phyloP scores from a whole-genome alignment of 64 coral and sea anemone species.

The Pocillopora damicornis region DNA sequence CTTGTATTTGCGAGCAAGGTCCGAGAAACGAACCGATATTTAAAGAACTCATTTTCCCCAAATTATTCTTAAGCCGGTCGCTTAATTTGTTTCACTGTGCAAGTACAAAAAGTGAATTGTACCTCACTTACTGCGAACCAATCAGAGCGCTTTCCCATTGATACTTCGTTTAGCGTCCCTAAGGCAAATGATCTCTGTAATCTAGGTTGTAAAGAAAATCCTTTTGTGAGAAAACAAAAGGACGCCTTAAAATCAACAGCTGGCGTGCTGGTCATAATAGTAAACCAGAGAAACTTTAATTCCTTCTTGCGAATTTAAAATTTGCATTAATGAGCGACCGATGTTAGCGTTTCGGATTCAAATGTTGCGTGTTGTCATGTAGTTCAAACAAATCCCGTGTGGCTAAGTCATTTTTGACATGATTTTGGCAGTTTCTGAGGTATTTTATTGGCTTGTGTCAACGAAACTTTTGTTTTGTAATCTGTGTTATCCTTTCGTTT shows the following conservation, averaged over 20 bases:
- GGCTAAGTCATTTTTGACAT: slow-evolving; percentile 33
- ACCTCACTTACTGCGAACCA: neutral
- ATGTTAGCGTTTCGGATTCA: slow-evolving; percentile 16
- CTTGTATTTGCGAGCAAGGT: neutral
- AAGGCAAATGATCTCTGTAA: slow-evolving; percentile 1
- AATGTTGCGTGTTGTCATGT: neutral
- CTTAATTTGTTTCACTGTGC: neutral
- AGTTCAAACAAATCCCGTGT: slow-evolving; percentile 52
- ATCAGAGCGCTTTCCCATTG: slow-evolving; percentile 8
- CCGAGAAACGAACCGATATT: neutral
- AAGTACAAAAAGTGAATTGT: neutral
- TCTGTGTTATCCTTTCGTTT: slow-evolving; percentile 45
- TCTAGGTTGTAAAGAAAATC: slow-evolving; percentile 3
- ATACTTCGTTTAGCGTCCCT: neutral
- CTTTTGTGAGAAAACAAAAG: slow-evolving; percentile 5
- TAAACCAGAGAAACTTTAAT: neutral
- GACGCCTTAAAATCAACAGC: neutral
- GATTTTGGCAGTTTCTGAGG: slow-evolving; percentile 44
- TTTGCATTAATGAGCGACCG: neutral
- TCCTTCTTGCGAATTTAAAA: neutral
- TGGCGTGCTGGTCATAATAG: neutral
- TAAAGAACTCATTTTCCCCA: neutral
- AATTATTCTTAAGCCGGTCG: slow-evolving; percentile 1
- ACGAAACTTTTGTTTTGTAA: slow-evolving; percentile 34
- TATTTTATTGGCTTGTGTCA: slow-evolving; percentile 65